phyloP scores from a whole-genome alignment of 2,113 vertebrate genomes.

The Cyprinodon tularosa region DNA sequence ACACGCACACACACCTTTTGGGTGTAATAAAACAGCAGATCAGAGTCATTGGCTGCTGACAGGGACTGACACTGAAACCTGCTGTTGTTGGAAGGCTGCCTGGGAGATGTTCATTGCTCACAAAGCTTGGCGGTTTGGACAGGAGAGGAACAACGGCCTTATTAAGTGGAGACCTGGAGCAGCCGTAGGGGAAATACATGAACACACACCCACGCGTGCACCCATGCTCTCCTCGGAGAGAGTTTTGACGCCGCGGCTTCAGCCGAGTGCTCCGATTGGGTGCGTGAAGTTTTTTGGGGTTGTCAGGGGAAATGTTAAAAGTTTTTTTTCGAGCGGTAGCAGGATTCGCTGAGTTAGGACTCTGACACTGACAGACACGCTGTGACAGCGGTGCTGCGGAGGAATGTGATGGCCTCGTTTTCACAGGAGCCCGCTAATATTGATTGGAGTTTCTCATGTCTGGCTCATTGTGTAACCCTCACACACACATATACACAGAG shows the following conservation, averaged over 20 bases:
- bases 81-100: conserved; percentile 71
- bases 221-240: conserved; percentile 50
- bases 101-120: conserved; percentile 80
- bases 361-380: conserved; percentile 56
- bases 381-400: conserved; percentile 34
- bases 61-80: conserved; percentile 69
- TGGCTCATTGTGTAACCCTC: conserved; percentile 74
- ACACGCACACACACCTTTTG: conserved; percentile 40
- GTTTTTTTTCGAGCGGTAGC: conserved; percentile 17
- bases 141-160: conserved; percentile 74
- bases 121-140: conserved; percentile 72
- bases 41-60: conserved; percentile 73
- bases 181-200: conserved; percentile 68
- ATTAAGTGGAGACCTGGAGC: conserved; percentile 80
- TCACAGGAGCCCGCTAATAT: conserved; percentile 57
- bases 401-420: conserved; percentile 58
- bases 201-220: conserved; percentile 51
- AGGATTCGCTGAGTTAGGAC: conserved; percentile 51
- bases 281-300: conserved; percentile 53
- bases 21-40: conserved; percentile 75
- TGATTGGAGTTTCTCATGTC: conserved; percentile 71
- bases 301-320: conserved; percentile 44
- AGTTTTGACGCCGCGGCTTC: conserved; percentile 50
- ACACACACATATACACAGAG: conserved; percentile 21
- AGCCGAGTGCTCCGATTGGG: conserved; percentile 33